These are phyloP conservation scores for Ctenopoma kingsleyae DNA, from an alignment of 2,797 vertebrate species.

Conservation along the genomic window DNA sequence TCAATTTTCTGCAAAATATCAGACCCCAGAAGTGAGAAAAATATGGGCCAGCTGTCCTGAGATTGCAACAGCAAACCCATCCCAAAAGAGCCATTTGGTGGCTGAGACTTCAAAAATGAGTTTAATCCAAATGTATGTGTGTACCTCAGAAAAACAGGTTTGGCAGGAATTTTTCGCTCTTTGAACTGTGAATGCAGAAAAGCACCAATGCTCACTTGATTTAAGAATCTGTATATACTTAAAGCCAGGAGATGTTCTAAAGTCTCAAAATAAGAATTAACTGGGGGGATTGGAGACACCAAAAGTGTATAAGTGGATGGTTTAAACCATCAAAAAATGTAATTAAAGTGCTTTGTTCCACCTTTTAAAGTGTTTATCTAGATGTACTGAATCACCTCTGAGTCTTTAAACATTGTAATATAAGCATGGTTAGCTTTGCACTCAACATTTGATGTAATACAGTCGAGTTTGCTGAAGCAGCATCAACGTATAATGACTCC, in stretches of 20 bases:
- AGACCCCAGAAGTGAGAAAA: slow-evolving; percentile 38
- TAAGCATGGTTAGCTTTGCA: not conserved
- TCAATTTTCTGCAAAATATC: slow-evolving; percentile 67
- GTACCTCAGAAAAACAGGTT: slow-evolving; percentile 16
- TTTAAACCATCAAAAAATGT: not conserved
- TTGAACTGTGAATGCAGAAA: slow-evolving; percentile 6
- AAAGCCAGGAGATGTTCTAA: not conserved
- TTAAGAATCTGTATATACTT: not conserved
- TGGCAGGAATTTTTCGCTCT: not conserved
- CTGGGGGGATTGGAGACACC: too few relatives aligned
- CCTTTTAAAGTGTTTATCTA: not conserved
- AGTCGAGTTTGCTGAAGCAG: slow-evolving; percentile 24
- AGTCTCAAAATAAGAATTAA: not conserved
- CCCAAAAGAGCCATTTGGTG: slow-evolving; percentile 24
- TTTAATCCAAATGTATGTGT: slow-evolving; percentile 17
- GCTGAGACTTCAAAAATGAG: slow-evolving; percentile 18
- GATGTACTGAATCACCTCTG: not conserved
- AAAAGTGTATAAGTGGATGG: not conserved
- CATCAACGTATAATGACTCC: slow-evolving; percentile 6
- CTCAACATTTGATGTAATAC: slow-evolving; percentile 21
- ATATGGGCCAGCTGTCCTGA: slow-evolving; percentile 32
- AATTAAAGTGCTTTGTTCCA: not conserved
- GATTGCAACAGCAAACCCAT: slow-evolving; percentile 26
- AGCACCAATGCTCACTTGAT: not conserved
- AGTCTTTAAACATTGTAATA: not conserved